Evolutionary conservation across 2,888 invertebrate species (phyloP), one percentile per base, ranked within the genome.

Genomic region (Catocala fraxini): DNA sequence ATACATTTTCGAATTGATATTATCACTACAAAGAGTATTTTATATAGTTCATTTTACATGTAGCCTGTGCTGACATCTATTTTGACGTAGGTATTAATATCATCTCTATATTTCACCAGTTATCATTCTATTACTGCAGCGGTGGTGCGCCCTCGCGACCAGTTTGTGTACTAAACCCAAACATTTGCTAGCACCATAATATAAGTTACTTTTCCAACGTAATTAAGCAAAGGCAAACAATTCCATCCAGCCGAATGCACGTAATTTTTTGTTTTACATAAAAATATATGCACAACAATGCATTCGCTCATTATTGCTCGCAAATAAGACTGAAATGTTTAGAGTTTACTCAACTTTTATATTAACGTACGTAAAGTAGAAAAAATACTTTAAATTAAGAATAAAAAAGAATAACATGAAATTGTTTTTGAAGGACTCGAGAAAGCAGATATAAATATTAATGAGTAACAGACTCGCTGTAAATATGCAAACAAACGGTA

Each of bases 321-420:
- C 73, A 75, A 72, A 83, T 79, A 85, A 85, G 85, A 85, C 85
- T 85, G 85, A 85, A 73, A 73, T 63, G 59, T 76, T 82, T 74
- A 70, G 71, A 71, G 61, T 73, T 71, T 46, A 75, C 65, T 70
- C 56, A 63, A 66, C 58, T 65, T 71, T 71, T 66, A 60, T 64
- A 64, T 59, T 61, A 75, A 64, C 59, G 75, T 74, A 70, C 62
- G 47, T 74, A 70, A 64, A 70, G 55, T 46, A 46, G 15, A 25
- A 70, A 66, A 71, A 71, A 66, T 70, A 68, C 59, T 51, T 69
- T 55, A 70, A 70, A 69, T 61, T 72, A 72, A 72, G 68, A 61
- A 15, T 39, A 39, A 52, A 61, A 56, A 25, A 25, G 1, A 25
- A 53, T 39, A 45, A 53, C 43, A 56, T 7, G 6, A 25, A 62